phyloP scores from a whole-genome alignment of 2,888 invertebrate genomes.

The Nesidiocoris tenuis region DNA sequence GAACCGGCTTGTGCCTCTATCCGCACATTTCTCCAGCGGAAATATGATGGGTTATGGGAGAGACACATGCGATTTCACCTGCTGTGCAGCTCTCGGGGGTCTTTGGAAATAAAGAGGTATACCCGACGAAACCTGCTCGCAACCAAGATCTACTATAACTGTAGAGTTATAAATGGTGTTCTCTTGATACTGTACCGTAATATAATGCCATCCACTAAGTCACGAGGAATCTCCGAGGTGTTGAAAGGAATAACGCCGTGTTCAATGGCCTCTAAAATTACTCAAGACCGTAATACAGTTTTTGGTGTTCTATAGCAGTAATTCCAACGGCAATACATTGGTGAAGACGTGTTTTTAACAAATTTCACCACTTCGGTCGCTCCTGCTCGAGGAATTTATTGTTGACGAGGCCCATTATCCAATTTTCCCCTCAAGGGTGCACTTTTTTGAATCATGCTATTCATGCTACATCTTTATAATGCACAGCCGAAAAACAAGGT shows the following conservation, averaged over 20 bases:
- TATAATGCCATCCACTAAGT: neutral
- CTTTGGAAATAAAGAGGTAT: neutral
- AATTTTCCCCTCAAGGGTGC: no score
- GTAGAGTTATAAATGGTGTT: neutral
- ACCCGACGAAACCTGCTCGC: neutral
- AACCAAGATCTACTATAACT: neutral
- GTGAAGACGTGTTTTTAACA: no score
- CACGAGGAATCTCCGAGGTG: neutral
- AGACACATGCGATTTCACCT: slow-evolving; percentile 11
- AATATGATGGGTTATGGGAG: slow-evolving; percentile 10
- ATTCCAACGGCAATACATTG: no score
- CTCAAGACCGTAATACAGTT: no score
- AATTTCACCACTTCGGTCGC: no score
- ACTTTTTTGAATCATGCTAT: no score
- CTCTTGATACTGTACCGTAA: neutral
- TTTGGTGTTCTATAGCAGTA: no score
- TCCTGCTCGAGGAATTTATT: no score
- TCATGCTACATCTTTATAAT: no score
- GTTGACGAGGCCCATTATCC: no score
- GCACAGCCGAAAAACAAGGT: no score
- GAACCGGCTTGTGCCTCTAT: neutral
- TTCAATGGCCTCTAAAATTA: no score
- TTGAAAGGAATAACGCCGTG: neutral
- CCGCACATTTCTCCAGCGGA: neutral
- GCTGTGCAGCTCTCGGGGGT: neutral